phyloP scores from a whole-genome alignment of 1,140 invertebrate genomes.

The Mamestra configurata region DNA sequence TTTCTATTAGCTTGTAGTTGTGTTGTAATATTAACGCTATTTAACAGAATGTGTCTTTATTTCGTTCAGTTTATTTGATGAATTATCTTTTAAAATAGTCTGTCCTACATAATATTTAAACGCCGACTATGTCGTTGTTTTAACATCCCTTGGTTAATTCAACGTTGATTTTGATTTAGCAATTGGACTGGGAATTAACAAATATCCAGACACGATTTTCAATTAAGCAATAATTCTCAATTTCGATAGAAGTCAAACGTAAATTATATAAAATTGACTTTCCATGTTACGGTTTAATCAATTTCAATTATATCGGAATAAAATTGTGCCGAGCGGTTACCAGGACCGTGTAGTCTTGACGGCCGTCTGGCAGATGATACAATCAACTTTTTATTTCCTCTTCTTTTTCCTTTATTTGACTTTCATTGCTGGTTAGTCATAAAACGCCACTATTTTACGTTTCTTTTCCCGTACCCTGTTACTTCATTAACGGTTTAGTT shows the following conservation, averaged over 20 bases:
- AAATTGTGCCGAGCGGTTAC: background rate
- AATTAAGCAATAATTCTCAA: conserved; percentile 1
- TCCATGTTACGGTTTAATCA: conserved; percentile 23
- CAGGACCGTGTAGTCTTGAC: too few relatives aligned
- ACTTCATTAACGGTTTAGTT: background rate
- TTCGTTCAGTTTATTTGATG: too few relatives aligned
- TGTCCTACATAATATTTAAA: too few relatives aligned
- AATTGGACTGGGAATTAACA: too few relatives aligned
- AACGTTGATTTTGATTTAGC: too few relatives aligned
- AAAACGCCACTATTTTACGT: conserved; percentile 7
- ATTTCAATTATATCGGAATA: conserved; percentile 15
- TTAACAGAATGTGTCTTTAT: too few relatives aligned
- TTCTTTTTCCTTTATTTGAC: background rate
- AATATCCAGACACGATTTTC: too few relatives aligned
- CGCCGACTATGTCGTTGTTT: too few relatives aligned
- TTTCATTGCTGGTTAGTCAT: conserved; percentile 21
- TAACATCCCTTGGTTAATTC: too few relatives aligned
- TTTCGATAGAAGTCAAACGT: background rate
- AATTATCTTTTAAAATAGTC: too few relatives aligned
- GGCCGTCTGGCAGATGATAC: conserved; percentile 17
- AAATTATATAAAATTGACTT: conserved; percentile 5
- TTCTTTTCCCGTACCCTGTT: background rate
- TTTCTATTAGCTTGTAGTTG: too few relatives aligned
- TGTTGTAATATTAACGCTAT: too few relatives aligned
- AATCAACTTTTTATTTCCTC: conserved; percentile 15